phyloP scores from a whole-genome alignment of 2,797 vertebrate species.

The Melanotaenia pygmaea region DNA sequence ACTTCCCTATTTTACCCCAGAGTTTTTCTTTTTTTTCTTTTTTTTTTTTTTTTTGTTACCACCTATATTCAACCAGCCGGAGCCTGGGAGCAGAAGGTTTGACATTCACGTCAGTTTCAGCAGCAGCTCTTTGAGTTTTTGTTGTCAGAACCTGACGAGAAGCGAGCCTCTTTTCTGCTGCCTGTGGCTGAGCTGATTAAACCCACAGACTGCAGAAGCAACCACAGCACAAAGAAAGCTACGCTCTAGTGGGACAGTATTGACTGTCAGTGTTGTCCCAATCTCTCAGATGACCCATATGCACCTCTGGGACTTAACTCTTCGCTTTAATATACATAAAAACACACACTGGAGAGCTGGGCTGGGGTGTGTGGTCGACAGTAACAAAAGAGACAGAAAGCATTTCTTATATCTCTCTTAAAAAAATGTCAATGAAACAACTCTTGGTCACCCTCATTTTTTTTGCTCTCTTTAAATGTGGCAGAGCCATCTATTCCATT shows the following conservation, averaged over 20 bases:
- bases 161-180: conserved; percentile 22
- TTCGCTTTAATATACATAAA: conserved; percentile 35
- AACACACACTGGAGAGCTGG: not conserved
- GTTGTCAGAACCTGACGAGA: conserved; percentile 21
- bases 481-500: conserved; percentile 79
- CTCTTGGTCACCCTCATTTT: conserved; percentile 62
- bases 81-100: conserved; percentile 30
- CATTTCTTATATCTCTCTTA: conserved; percentile 72
- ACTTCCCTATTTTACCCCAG: conserved; percentile 14
- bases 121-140: conserved; percentile 25
- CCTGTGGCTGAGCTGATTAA: conserved; percentile 33
- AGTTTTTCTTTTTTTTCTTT: conserved; percentile 1
- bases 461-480: conserved; percentile 72
- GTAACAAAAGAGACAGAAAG: conserved; percentile 39
- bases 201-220: conserved; percentile 31
- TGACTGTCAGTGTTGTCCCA: conserved; percentile 35
- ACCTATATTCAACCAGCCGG: conserved; percentile 15
- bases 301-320: conserved; percentile 60
- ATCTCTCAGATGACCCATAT: conserved; percentile 48
- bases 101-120: conserved; percentile 32
- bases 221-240: conserved; percentile 18
- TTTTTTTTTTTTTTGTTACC: conserved; percentile 18
- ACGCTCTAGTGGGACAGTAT: conserved; percentile 26
- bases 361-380: conserved; percentile 25
- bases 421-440: conserved; percentile 79